A percentile compares a stretch with the other conserved stretches of the same genome.
Evolutionary conservation across 2,888 invertebrate genomes (phyloP).

Genomic region (Zeuzera pyrina): DNA sequence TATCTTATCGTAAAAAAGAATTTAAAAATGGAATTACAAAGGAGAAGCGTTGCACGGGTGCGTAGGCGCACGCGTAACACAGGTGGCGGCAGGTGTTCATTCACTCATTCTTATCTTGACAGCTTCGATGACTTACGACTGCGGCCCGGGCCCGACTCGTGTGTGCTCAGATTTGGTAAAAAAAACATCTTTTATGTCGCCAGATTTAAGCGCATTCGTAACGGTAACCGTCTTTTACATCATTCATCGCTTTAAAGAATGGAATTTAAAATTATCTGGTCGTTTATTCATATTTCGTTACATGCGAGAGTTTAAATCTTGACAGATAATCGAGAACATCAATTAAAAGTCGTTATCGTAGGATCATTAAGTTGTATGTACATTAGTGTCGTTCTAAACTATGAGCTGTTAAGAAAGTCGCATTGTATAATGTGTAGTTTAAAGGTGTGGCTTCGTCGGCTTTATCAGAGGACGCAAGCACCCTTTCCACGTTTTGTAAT

Average conservation of each 20-base stretch:
- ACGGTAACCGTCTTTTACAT: constrained; percentile 61
- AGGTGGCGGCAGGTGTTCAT: constrained; percentile 69
- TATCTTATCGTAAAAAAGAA: constrained; percentile 16
- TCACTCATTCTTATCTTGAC: constrained; percentile 71
- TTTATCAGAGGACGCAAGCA: too few species aligned
- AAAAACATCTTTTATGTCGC: constrained; percentile 51
- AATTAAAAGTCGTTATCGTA: too few species aligned
- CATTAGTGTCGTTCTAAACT: too few species aligned
- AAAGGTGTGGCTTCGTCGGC: too few species aligned
- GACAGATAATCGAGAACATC: constrained; percentile 42
- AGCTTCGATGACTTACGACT: constrained; percentile 68
- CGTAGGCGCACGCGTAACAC: constrained; percentile 66
- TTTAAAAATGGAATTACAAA: constrained; percentile 38
- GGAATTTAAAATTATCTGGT: constrained; percentile 53
- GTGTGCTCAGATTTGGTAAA: constrained; percentile 55
- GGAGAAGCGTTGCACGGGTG: constrained; percentile 33
- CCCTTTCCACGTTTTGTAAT: too few species aligned
- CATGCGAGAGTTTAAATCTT: constrained; percentile 8
- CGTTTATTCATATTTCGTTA: constrained; percentile 31
- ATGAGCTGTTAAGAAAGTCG: too few species aligned
- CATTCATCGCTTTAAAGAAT: constrained; percentile 44
- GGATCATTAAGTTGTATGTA: too few species aligned
- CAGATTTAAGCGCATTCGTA: constrained; percentile 64
- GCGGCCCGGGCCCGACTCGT: constrained; percentile 41
- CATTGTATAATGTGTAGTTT: too few species aligned